Conservation (phyloP, 2,113 vertebrate genomes). For the Lanius ludovicianus region DNA sequence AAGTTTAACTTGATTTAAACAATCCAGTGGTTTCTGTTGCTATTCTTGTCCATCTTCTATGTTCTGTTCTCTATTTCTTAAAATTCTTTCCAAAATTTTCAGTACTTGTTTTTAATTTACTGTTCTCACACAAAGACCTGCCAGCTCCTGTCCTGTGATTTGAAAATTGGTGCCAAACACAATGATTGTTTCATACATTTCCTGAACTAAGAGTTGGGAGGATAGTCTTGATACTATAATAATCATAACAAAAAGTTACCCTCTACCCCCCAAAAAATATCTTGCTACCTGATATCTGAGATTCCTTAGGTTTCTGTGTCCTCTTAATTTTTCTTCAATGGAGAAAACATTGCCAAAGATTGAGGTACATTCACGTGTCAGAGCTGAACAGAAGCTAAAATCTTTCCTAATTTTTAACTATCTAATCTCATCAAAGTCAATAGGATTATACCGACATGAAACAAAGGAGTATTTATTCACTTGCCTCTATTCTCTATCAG, state of each 20-base stretch:
- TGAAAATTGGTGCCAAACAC: not conserved
- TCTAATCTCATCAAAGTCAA: not conserved
- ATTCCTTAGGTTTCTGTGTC: not conserved
- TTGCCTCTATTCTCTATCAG: not conserved
- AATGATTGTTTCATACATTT: not conserved
- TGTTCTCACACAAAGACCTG: not conserved
- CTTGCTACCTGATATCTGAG: not conserved
- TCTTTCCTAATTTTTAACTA: not conserved
- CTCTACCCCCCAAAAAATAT: rapidly evolving
- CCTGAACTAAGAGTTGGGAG: not conserved
- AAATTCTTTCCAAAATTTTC: not conserved
- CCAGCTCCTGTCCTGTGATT: not conserved
- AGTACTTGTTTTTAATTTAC: not conserved
- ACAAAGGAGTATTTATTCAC: not conserved
- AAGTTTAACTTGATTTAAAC: not conserved
- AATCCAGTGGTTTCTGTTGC: not conserved
- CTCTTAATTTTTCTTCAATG: not conserved
- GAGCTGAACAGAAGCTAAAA: not conserved
- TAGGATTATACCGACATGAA: not conserved
- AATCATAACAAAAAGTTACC: not conserved
- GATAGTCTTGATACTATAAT: not conserved
- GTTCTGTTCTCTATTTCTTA: not conserved
- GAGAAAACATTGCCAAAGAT: not conserved
- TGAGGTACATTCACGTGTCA: not conserved
- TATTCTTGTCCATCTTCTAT: not conserved